A percentile compares a stretch with the other conserved stretches of the same genome.
Conservation (phyloP, 2,797 vertebrate genomes). For the Cossypha caffra region DNA sequence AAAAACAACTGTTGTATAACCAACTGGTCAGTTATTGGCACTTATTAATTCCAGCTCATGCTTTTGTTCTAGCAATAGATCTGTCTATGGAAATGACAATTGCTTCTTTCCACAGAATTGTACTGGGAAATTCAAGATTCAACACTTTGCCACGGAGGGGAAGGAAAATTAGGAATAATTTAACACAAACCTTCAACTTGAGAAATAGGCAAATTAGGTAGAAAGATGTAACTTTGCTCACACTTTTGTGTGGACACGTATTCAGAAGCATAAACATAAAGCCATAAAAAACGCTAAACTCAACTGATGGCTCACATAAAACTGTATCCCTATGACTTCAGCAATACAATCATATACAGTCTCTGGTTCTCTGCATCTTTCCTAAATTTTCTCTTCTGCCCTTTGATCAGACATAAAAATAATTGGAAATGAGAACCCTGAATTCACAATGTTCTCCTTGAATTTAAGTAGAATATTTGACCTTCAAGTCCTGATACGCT, state of each 20-base stretch:
- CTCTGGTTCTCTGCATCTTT: background rate
- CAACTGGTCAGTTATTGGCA: background rate
- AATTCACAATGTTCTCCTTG: background rate
- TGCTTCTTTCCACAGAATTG: background rate
- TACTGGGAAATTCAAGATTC: background rate
- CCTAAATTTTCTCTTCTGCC: background rate
- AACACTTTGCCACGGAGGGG: fast-evolving
- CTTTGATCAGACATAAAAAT: background rate
- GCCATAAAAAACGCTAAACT: background rate
- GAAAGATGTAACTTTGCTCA: background rate
- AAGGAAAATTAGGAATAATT: background rate
- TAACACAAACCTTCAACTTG: background rate
- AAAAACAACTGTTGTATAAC: constrained; percentile 13
- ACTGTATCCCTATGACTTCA: background rate
- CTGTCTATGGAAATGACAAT: background rate
- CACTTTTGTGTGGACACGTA: background rate
- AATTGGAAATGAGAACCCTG: background rate
- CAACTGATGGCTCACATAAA: background rate
- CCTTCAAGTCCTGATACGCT: background rate
- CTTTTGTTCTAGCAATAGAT: background rate
- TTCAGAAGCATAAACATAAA: background rate
- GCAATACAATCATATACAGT: background rate
- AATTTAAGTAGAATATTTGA: background rate
- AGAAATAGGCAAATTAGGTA: background rate
- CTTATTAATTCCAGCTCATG: background rate